Conservation (phyloP, 92 coral and sea anemone genomes). For the Scolanthus callimorphus region DNA sequence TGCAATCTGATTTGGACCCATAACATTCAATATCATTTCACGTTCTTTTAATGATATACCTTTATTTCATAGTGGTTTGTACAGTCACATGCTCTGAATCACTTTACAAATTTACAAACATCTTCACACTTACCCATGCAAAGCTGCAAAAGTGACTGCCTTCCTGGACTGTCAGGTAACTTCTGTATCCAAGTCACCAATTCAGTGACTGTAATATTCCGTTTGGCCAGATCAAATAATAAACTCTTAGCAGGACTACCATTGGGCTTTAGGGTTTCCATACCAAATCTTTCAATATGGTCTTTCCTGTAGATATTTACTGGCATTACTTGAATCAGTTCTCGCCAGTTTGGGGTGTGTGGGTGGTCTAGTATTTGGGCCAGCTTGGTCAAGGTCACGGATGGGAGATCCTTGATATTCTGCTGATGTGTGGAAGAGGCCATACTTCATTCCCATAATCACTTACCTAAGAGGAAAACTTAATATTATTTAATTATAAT, state of each 20-base stretch:
- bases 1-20: too few relatives aligned
- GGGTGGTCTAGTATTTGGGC: slow-evolving; percentile 52
- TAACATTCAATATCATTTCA: too few relatives aligned
- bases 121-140: slow-evolving; percentile 32
- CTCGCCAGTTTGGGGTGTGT: slow-evolving; percentile 69
- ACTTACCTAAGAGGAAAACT: too few relatives aligned
- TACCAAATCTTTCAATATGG: slow-evolving; percentile 44
- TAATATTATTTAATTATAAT: too few relatives aligned
- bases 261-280: slow-evolving; percentile 58
- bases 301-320: slow-evolving; percentile 22
- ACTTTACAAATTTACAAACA: too few relatives aligned
- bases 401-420: slow-evolving; percentile 65
- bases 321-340: slow-evolving; percentile 48
- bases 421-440: too few relatives aligned
- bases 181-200: slow-evolving; percentile 43
- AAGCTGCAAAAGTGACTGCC: slow-evolving; percentile 37
- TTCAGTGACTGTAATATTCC: slow-evolving; percentile 53
- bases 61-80: too few relatives aligned
- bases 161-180: slow-evolving; percentile 15
- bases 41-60: too few relatives aligned
- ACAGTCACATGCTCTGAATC: too few relatives aligned
- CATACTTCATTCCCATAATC: too few relatives aligned
- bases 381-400: slow-evolving; percentile 32
- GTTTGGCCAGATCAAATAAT: slow-evolving; percentile 56
- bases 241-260: slow-evolving; percentile 80